Evolutionary conservation across 2,888 invertebrate genomes (phyloP), one percentile per base, ranked within the genome.

Genomic region (Drosophila kanekoi): DNA sequence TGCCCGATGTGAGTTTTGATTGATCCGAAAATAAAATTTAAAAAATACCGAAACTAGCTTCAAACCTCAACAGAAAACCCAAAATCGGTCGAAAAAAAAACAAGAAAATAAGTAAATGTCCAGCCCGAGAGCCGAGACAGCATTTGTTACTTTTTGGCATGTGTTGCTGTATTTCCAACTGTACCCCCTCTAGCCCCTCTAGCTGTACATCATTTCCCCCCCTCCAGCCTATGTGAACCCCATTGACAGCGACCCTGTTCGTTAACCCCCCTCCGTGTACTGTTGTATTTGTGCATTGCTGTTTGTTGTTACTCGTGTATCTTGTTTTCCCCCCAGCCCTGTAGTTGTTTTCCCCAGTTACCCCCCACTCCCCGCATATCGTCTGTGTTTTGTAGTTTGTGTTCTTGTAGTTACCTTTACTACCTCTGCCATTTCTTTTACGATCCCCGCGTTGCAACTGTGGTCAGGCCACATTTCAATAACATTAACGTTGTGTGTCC

Each of bases 1-100:
- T 92, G 89, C 91, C 92, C 90, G 93, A 93, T 91, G 93, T 93
- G 93, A 93, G 93, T 93, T 92, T 91, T 90, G 85, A 81, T 84
- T 87, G 77, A 83, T 70, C 52, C 70, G 61, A 72, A 57, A 54
- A 58, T 28, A 32, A 49, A 61, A 16, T 45, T 57, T n/a, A n/a
- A 18, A 53, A 65, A 69, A 38, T 38, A n/a, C 37, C 35, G 51
- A 52, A 61, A 28, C 28, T 28, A 28, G 28, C 2, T 28, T 28
- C 58, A 43, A 38, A 38, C 33, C 40, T 28, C 56, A 45, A 33
- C 18, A 58, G 41, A 40, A 48, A 71, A 43, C 56, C 37, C 14
- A 52, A 44, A 57, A 60, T 33, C n/a, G 18, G 28, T 33, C 38
- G 35, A n/a, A n/a, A n/a, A n/a, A n/a, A n/a, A 45, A 18, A 18